Evolutionary conservation across 2,797 vertebrate species (phyloP).

Genomic region (Neostethus bicornis): DNA sequence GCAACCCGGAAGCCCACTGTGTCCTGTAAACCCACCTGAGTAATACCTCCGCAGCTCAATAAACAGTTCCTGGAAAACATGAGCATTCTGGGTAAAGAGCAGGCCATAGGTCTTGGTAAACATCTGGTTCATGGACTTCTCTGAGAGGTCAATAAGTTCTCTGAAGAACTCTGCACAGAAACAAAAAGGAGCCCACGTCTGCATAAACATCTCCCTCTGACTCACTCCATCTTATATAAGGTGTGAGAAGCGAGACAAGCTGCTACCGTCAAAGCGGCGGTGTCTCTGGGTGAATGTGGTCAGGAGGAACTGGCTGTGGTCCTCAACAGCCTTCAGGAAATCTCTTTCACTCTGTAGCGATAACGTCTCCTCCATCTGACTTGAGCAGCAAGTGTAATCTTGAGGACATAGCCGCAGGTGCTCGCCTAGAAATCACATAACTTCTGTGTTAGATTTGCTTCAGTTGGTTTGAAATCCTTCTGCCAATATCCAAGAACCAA

Average conservation of each 20-base stretch:
- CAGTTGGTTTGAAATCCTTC: too few species aligned
- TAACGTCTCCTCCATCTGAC: conserved; percentile 87
- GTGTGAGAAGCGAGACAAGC: conserved; percentile 35
- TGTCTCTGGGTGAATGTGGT: conserved; percentile 86
- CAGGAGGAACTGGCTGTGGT: conserved; percentile 85
- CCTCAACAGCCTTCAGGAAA: conserved; percentile 82
- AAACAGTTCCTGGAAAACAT: conserved; percentile 88
- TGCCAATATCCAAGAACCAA: too few species aligned
- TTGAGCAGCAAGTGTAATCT: conserved; percentile 92
- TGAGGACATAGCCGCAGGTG: conserved; percentile 89
- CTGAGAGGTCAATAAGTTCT: conserved; percentile 86
- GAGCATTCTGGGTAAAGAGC: conserved; percentile 86
- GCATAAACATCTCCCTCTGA: conserved; percentile 54
- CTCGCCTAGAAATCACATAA: too few species aligned
- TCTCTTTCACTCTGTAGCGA: conserved; percentile 83
- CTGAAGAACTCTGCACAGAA: conserved; percentile 84
- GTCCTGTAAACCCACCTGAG: conserved; percentile 74
- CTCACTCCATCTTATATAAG: conserved; percentile 72
- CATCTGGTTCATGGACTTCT: conserved; percentile 89
- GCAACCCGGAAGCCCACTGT: too few species aligned
- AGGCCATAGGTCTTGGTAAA: conserved; percentile 89
- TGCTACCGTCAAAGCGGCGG: conserved; percentile 87
- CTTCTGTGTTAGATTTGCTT: too few species aligned
- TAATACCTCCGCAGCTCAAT: conserved; percentile 87
- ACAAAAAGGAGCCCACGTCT: conserved; percentile 62